These are phyloP conservation scores for Caenorhabditis sp. DNA, from an alignment of 2,888 invertebrate genomes.

Conservation along the genomic window DNA sequence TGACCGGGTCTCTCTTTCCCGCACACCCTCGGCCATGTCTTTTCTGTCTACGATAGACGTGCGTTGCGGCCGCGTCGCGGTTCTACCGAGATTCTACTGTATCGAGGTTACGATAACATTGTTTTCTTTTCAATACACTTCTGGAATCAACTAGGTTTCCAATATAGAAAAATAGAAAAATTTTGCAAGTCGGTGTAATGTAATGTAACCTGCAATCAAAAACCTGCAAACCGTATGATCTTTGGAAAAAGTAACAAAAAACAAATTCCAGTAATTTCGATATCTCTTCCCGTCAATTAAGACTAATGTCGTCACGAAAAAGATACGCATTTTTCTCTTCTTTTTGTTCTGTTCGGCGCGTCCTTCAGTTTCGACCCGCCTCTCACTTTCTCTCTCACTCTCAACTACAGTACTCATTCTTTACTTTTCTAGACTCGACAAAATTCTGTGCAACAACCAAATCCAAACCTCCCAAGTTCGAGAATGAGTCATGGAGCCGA, in stretches of 20 bases:
- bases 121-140: not conserved
- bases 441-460: not conserved
- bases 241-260: too few species aligned
- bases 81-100: slow-evolving; percentile 36
- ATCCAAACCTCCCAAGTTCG: not conserved
- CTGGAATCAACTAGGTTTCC: too few species aligned
- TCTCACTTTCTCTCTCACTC: not conserved
- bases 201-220: too few species aligned
- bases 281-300: too few species aligned
- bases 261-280: too few species aligned
- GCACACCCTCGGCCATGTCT: not conserved
- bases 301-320: too few species aligned
- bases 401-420: slow-evolving; percentile 1
- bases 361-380: not conserved
- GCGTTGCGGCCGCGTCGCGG: slow-evolving; percentile 52
- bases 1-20: not conserved
- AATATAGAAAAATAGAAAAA: too few species aligned
- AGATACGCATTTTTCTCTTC: too few species aligned
- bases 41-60: not conserved
- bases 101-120: not conserved
- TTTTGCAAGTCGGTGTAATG: too few species aligned
- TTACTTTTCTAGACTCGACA: slow-evolving; percentile 2
- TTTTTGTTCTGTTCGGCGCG: not conserved
- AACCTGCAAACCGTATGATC: too few species aligned
- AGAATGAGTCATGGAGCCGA: slow-evolving; percentile 45